These are phyloP conservation scores for Monodelphis domestica DNA, from an alignment of 2,797 vertebrate species.

Conservation along the genomic window DNA sequence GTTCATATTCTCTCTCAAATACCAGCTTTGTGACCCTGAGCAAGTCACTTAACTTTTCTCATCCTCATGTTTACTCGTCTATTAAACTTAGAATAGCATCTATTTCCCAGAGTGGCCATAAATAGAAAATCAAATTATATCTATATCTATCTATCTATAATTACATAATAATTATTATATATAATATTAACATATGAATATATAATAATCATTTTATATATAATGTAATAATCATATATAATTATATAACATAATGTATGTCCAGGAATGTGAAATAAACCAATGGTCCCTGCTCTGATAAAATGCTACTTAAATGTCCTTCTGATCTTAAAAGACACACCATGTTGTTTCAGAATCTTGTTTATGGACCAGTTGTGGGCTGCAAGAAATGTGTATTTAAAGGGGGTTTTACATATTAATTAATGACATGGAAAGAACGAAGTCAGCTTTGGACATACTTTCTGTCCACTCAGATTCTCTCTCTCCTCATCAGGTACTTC, in stretches of 20 bases:
- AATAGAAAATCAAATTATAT: background rate
- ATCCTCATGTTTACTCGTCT: background rate
- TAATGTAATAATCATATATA: no score
- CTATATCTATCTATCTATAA: background rate
- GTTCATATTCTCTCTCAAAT: background rate
- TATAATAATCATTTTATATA: no score
- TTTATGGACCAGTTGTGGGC: background rate
- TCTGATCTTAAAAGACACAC: background rate
- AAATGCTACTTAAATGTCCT: background rate
- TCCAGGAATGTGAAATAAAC: background rate
- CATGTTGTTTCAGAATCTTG: background rate
- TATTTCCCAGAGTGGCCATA: background rate
- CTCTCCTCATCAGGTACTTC: slow-evolving; percentile 66
- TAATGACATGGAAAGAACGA: background rate
- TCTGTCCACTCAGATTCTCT: slow-evolving; percentile 55
- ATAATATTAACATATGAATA: background rate
- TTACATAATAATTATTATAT: no score
- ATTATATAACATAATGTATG: background rate
- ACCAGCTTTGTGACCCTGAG: background rate
- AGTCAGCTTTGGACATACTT: slow-evolving; percentile 14
- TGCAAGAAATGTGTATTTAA: background rate
- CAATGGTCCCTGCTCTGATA: background rate
- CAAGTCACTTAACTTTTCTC: background rate
- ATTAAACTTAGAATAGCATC: background rate
- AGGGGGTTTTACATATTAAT: background rate